Evolutionary conservation across 1,140 invertebrate genomes (phyloP).

Genomic region (Coptotermes formosanus): DNA sequence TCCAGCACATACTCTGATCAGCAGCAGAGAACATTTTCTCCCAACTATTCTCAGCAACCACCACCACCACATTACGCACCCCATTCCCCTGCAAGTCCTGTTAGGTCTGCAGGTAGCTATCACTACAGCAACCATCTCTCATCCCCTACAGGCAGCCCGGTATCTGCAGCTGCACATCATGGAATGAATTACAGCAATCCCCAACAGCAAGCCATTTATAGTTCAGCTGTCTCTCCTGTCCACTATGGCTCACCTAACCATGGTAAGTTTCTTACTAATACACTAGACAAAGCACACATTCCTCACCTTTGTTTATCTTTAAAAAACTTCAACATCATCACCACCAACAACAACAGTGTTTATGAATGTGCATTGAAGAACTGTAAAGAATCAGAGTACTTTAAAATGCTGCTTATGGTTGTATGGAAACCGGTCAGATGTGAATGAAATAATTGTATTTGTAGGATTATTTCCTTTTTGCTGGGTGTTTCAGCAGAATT

Average conservation of each 20-base stretch:
- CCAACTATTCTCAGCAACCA: background rate
- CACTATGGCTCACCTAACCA: conserved; percentile 33
- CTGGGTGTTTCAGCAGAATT: too few relatives aligned
- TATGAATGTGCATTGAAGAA: too few relatives aligned
- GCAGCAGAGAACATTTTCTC: conserved; percentile 1
- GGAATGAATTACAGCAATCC: conserved; percentile 33
- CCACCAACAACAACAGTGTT: too few relatives aligned
- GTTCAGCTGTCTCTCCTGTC: conserved; percentile 26
- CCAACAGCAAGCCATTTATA: conserved; percentile 6
- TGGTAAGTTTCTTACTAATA: background rate
- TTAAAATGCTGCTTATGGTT: too few relatives aligned
- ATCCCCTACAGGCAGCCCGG: background rate
- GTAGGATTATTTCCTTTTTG: too few relatives aligned
- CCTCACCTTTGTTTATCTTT: too few relatives aligned
- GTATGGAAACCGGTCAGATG: too few relatives aligned
- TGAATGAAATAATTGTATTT: too few relatives aligned
- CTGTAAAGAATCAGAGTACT: too few relatives aligned
- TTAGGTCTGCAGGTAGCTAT: background rate
- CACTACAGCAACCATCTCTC: background rate
- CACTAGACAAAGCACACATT: too few relatives aligned
- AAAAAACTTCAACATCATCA: too few relatives aligned
- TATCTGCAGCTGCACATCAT: background rate
- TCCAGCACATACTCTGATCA: conserved; percentile 16
- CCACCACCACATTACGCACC: conserved; percentile 18
- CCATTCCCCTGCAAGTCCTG: background rate